Evolutionary conservation across 2,888 invertebrate species (phyloP), one percentile per base, ranked within the genome.

Genomic region (Rhodophaea formosa): DNA sequence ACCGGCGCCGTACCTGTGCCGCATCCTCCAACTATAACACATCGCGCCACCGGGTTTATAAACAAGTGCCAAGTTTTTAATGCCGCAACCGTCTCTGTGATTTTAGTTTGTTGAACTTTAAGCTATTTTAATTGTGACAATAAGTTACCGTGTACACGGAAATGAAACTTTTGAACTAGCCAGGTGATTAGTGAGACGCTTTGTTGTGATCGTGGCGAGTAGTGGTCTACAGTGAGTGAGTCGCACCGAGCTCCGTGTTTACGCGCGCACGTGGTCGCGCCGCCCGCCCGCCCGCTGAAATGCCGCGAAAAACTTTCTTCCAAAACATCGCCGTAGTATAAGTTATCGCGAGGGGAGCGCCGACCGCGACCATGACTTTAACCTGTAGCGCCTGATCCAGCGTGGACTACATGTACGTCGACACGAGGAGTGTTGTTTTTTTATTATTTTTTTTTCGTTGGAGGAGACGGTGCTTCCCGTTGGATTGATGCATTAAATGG

Each of bases 221-320:
- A 62, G 62, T 39, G 39, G 39, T 39, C 12, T 12, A 15, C 17
- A 17, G 46, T 17, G 35, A 8, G 54, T 55, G 30, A 10, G 30
- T 29, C 56, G 42, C 46, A 42, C 39, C 43, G 70, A 79, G 83
- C 23, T 5, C 23, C 23, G 2, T 88, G 88, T 87, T 88, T 86
- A 88, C 61, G 67, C 78, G 84, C 85, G 86, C 90, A 89, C 89
- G 90, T 88, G 88, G 86, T 66, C 69, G 76, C 78, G 76, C 73
- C 80, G 76, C 73, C 75, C 82, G 70, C 79, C 75, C 82, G 82
- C 84, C 79, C 82, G 80, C 72, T 78, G 79, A 86, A 80, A 88
- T 89, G 89, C 89, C 88, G 88, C 87, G 84, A 86, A 88, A 89
- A 88, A 88, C 88, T 89, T 89, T 88, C 77, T 84, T 82, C 72